A percentile compares a stretch with the other conserved stretches of the same genome.
Evolutionary conservation across 1,140 invertebrate species (phyloP).

Genomic region (Achatina immaculata): DNA sequence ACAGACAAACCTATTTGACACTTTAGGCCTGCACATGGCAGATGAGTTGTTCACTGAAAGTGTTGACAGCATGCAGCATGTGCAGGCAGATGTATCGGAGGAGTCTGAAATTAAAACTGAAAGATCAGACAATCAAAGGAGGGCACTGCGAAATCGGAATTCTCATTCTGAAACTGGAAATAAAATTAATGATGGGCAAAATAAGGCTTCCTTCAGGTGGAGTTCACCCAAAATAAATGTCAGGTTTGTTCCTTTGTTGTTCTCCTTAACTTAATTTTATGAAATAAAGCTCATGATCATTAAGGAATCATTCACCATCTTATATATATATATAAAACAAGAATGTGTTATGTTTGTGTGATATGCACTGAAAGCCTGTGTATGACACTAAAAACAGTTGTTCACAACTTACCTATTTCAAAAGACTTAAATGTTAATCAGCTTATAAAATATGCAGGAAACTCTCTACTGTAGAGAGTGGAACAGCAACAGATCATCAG

Average conservation of each 20-base stretch:
- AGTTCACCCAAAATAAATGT: not conserved
- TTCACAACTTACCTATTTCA: too few species aligned
- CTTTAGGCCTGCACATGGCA: slow-evolving; percentile 25
- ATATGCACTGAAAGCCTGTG: too few species aligned
- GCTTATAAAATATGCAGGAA: too few species aligned
- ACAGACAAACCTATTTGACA: slow-evolving; percentile 29
- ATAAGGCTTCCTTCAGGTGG: not conserved
- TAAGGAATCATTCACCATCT: too few species aligned
- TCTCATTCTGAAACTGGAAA: slow-evolving; percentile 38
- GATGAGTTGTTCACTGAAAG: slow-evolving; percentile 15
- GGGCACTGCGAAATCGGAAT: not conserved
- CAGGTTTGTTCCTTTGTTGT: not conserved
- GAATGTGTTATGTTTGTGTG: too few species aligned
- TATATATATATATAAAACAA: too few species aligned
- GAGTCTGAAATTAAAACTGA: slow-evolving; percentile 41
- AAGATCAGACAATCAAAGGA: slow-evolving; percentile 6
- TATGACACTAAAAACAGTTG: too few species aligned
- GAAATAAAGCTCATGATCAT: too few species aligned
- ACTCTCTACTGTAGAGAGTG: too few species aligned
- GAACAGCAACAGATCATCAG: too few species aligned
- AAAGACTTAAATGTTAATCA: too few species aligned
- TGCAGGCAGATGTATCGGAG: slow-evolving; percentile 31
- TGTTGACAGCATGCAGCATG: not conserved
- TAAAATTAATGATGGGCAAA: slow-evolving; percentile 11
- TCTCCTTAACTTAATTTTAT: not conserved